These are phyloP conservation scores for Lytechinus pictus DNA, from an alignment of 35 echinoderm and acorn worm genomes.

Conservation along the genomic window DNA sequence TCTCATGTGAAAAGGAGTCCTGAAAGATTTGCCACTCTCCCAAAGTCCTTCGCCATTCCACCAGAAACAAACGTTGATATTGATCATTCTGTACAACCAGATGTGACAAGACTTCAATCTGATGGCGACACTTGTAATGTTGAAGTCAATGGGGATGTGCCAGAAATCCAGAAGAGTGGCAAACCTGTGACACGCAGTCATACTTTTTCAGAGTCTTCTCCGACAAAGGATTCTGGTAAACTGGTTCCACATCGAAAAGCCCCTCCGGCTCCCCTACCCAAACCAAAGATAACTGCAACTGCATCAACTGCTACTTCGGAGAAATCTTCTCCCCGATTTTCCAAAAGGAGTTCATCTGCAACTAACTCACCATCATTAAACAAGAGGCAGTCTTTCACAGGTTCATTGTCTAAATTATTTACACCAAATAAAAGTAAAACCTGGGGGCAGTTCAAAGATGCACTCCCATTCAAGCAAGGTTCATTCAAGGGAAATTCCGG, in stretches of 20 bases:
- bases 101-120: not conserved
- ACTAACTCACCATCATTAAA: not conserved
- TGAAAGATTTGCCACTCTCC: slow-evolving; percentile 23
- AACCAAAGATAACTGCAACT: slow-evolving; percentile 49
- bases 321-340: not conserved
- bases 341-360: not conserved
- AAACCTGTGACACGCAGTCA: slow-evolving; percentile 63
- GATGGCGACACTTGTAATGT: not conserved
- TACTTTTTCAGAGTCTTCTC: slow-evolving; percentile 62
- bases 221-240: slow-evolving; percentile 23
- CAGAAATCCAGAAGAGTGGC: not conserved
- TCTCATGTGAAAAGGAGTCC: not conserved
- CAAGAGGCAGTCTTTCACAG: slow-evolving; percentile 25
- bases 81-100: not conserved
- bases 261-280: slow-evolving; percentile 75
- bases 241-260: slow-evolving; percentile 53
- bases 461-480: slow-evolving; percentile 44
- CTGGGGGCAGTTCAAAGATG: slow-evolving; percentile 32
- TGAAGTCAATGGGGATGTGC: not conserved
- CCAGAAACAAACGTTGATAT: not conserved
- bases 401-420: slow-evolving; percentile 24
- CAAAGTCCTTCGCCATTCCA: slow-evolving; percentile 8
- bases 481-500: slow-evolving; percentile 1
- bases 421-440: not conserved
- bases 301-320: not conserved